Percentiles rank a stretch among this genome's conserved stretches.
These are phyloP conservation scores for Neogale vison DNA, from an alignment of 2,113 vertebrate species.

Conservation along the genomic window DNA sequence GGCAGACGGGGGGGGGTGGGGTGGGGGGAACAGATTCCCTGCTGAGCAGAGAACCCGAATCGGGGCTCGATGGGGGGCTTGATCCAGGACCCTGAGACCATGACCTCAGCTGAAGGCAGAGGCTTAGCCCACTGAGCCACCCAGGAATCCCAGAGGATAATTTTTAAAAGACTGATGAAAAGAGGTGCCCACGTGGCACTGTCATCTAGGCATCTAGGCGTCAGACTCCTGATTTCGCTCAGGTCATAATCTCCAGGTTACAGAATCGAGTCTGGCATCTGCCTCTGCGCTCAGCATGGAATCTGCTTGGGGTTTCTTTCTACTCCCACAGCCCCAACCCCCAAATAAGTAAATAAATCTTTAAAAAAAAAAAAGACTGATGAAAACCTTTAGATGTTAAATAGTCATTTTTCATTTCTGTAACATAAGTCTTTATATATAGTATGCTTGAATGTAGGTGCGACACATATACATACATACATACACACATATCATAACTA, in stretches of 20 bases:
- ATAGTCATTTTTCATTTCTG: background rate
- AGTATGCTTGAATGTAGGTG: background rate
- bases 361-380: background rate
- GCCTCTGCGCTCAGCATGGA: background rate
- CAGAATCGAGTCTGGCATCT: background rate
- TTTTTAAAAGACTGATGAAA: background rate
- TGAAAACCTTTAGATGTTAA: background rate
- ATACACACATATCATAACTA: background rate
- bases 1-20: no score
- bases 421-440: background rate
- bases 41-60: no score
- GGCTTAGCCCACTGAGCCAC: no score
- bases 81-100: no score
- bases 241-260: background rate
- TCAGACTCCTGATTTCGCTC: background rate
- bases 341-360: background rate
- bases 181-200: background rate
- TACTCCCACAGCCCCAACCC: background rate
- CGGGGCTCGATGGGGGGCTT: no score
- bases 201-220: background rate
- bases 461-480: background rate
- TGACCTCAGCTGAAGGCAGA: no score
- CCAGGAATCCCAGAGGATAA: no score
- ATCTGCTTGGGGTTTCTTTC: background rate
- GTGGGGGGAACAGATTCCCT: no score